Conservation (phyloP, 1,140 invertebrate genomes). For the Linepithema humile region DNA sequence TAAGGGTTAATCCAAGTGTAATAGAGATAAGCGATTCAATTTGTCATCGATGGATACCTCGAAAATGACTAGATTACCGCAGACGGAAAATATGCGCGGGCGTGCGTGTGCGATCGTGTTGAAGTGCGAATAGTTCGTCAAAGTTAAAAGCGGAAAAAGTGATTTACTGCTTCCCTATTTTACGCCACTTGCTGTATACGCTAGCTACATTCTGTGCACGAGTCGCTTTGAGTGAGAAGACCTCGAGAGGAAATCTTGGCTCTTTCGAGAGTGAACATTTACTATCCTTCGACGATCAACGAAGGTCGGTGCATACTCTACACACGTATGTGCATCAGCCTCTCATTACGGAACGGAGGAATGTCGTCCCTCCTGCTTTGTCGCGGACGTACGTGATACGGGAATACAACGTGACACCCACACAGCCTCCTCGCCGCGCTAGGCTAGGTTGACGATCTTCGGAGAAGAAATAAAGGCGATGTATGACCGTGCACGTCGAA, state of each 20-base stretch:
- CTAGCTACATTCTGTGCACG: constrained; percentile 41
- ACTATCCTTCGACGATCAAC: constrained; percentile 31
- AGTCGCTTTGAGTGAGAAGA: constrained; percentile 18
- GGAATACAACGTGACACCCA: neutral
- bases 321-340: constrained; percentile 23
- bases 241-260: constrained; percentile 17
- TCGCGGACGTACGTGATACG: neutral
- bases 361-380: neutral
- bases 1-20: constrained; percentile 19
- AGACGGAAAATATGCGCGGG: neutral
- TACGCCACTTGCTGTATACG: constrained; percentile 19
- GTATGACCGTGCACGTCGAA: neutral
- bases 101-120: constrained; percentile 33
- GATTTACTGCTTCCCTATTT: constrained; percentile 27
- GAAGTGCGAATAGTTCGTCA: constrained; percentile 23
- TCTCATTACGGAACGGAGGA: neutral
- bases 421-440: neutral
- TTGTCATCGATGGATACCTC: neutral
- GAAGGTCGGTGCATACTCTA: constrained; percentile 34
- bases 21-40: neutral
- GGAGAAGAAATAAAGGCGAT: constrained; percentile 13
- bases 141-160: constrained; percentile 39
- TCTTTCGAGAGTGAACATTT: constrained; percentile 57
- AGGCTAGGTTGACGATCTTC: constrained; percentile 2
- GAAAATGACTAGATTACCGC: neutral